Base-by-base conservation (phyloP, 2,113 vertebrate species). In the Centropristis striata region DNA sequence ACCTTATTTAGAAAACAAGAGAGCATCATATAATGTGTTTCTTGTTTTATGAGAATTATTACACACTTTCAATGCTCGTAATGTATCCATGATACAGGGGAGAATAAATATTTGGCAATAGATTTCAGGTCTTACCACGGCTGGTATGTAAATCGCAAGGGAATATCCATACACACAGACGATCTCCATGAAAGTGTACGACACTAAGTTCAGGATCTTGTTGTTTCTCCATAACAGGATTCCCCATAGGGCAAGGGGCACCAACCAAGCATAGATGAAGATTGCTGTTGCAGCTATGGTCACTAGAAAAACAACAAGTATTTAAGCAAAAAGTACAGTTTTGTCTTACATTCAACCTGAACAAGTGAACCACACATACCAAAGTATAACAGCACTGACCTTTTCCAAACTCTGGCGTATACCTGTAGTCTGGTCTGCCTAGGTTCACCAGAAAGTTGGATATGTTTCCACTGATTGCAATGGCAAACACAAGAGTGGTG, bases 81-180 rank as follows among this genome's bases (percentile, higher is more conserved):
- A 73, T 51, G 46, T 44, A 53, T 67, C 67, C 3, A 16, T 58
- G 41, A 32, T 32, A 4, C 3, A 32, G 32, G 3, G 4, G 6
- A 32, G 32, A 32, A 32, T 32, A 32, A 32, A 32, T 42, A 47
- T n/a, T 47, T 15, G 18, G 23, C 25, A 25, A 63, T 11, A 6
- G 18, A 27, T 7, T 14, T n/a, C 1, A 67, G 18, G 50, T 93
- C 97, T 66, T 93, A 99, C 98, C 80, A 97, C 97, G 4, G 97
- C 97, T 81, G 98, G 98, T 71, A 99, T 96, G 87, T 98, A 99
- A 83, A 99, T 86, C 49, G 97, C 96, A 71, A 99, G 97, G 0
- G 98, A 99, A 85, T 99, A 99, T 81, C 98, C 98, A 0, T 99
- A 99, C 0, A 97, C 97, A 65, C 98, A 99, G 75, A 98, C 95